phyloP scores from a whole-genome alignment of 2,888 invertebrate species.

The Andricus quercusramuli region DNA sequence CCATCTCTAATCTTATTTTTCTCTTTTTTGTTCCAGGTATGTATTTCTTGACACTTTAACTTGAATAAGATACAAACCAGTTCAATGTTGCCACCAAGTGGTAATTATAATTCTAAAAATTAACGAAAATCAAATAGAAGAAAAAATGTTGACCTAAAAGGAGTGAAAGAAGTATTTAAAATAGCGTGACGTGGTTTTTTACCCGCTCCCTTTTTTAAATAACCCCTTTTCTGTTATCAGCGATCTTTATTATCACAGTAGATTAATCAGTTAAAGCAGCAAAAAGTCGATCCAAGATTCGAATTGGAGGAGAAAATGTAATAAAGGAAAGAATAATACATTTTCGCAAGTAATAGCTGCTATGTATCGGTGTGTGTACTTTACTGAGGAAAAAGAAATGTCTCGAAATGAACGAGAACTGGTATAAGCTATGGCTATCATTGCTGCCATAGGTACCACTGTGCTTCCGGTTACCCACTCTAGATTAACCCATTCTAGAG shows the following conservation, averaged over 20 bases:
- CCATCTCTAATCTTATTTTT: too few relatives aligned
- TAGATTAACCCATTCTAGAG: constrained; percentile 66
- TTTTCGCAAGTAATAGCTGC: constrained; percentile 24
- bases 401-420: constrained; percentile 40
- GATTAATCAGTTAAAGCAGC: constrained; percentile 22
- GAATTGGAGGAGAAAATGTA: constrained; percentile 26
- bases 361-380: constrained; percentile 20
- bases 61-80: too few relatives aligned
- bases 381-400: constrained; percentile 37
- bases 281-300: constrained; percentile 11
- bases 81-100: too few relatives aligned
- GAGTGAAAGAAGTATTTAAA: too few relatives aligned
- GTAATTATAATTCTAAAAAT: too few relatives aligned
- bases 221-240: neutral
- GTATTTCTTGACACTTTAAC: too few relatives aligned
- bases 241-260: constrained; percentile 15
- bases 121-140: too few relatives aligned
- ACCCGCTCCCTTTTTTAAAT: too few relatives aligned
- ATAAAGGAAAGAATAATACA: constrained; percentile 26
- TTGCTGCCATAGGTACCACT: constrained; percentile 51
- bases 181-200: too few relatives aligned
- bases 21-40: too few relatives aligned
- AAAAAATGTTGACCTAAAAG: too few relatives aligned
- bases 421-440: constrained; percentile 39
- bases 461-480: constrained; percentile 65